Percentiles rank a stretch among this genome's conserved stretches.
phyloP scores from a whole-genome alignment of 2,113 vertebrate genomes.

The Nicator chloris region DNA sequence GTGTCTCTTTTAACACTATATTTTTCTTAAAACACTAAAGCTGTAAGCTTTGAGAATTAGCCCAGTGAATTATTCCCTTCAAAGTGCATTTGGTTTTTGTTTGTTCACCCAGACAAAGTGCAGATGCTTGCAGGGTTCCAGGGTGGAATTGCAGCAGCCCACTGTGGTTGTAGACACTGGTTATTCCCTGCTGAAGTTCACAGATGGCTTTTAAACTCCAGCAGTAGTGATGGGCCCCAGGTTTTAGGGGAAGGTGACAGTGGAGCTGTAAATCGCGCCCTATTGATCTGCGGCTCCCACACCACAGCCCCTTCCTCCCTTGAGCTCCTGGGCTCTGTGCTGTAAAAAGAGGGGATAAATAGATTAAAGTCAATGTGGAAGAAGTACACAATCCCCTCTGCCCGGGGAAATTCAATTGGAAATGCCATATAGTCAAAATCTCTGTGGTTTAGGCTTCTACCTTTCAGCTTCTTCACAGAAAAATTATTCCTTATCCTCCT shows the following conservation, averaged over 20 bases:
- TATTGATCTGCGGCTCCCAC: background rate
- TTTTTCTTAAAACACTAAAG: background rate
- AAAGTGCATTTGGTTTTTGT: rapidly evolving
- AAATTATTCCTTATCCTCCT: background rate
- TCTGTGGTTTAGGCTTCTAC: background rate
- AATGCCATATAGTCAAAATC: background rate
- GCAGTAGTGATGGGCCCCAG: background rate
- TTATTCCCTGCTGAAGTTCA: background rate
- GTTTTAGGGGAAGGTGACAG: background rate
- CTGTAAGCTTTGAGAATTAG: background rate
- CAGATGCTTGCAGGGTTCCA: background rate
- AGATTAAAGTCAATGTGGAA: background rate
- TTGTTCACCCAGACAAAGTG: background rate
- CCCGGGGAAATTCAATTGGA: background rate
- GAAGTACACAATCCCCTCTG: background rate
- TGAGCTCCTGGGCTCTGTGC: background rate
- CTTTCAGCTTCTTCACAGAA: background rate
- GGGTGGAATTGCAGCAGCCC: background rate
- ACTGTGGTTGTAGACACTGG: background rate
- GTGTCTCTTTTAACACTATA: background rate
- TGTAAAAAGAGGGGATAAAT: background rate
- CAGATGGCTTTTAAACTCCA: background rate
- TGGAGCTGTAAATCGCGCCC: background rate
- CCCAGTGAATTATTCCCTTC: background rate
- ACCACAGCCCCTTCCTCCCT: background rate